phyloP scores from a whole-genome alignment of 2,797 vertebrate species.

The Sebastes diploproa region DNA sequence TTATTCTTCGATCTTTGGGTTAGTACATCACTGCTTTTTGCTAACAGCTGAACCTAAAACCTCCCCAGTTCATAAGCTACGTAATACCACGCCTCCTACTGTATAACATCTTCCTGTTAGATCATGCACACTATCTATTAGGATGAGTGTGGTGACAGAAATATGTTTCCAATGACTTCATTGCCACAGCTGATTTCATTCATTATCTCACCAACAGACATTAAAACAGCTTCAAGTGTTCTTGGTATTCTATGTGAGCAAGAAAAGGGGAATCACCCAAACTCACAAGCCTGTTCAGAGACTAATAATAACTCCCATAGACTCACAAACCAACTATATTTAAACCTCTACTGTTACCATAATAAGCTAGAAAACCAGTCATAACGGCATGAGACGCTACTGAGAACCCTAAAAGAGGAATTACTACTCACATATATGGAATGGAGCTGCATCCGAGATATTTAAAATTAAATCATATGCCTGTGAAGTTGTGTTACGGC shows the following conservation, averaged over 20 bases:
- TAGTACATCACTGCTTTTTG: no score
- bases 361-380: constrained; percentile 22
- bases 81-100: background rate
- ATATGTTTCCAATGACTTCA: background rate
- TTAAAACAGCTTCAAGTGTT: background rate
- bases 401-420: constrained; percentile 23
- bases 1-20: no score
- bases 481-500: background rate
- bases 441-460: background rate
- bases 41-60: no score
- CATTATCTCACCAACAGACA: background rate
- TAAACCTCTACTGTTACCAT: background rate
- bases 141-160: no score
- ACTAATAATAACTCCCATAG: constrained; percentile 23
- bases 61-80: background rate
- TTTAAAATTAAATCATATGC: background rate
- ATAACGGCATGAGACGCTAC: constrained; percentile 9
- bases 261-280: constrained; percentile 35
- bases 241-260: background rate
- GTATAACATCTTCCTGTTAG: background rate
- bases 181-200: background rate
- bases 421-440: constrained; percentile 25
- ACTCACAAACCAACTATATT: constrained; percentile 24
- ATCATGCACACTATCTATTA: background rate
- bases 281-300: background rate